A percentile compares a stretch with the other conserved stretches of the same genome.
Evolutionary conservation across 2,113 vertebrate species (phyloP).

Genomic region (Serilophus lunatus): DNA sequence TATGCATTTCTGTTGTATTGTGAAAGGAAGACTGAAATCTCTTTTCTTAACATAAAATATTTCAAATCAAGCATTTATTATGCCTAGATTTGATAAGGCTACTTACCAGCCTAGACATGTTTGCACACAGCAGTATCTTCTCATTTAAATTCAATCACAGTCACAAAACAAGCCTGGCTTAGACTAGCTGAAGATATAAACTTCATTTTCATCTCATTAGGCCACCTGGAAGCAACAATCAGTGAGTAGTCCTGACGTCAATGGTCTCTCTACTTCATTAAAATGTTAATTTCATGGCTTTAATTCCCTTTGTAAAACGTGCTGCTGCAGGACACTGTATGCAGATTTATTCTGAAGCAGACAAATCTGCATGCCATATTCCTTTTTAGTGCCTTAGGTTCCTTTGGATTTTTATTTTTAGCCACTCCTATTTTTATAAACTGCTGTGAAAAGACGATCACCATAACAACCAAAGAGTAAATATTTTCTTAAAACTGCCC

Average conservation of each 20-base stretch:
- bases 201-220: constrained; percentile 81
- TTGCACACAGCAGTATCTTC: constrained; percentile 79
- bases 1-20: neutral
- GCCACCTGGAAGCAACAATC: constrained; percentile 78
- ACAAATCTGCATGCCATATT: constrained; percentile 60
- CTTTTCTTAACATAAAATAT: constrained; percentile 39
- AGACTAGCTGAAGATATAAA: constrained; percentile 76
- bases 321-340: constrained; percentile 66
- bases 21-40: neutral
- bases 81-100: constrained; percentile 60
- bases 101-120: constrained; percentile 74
- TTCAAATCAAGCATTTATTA: constrained; percentile 63
- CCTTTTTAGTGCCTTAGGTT: constrained; percentile 66
- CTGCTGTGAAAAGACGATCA: constrained; percentile 56
- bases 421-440: constrained; percentile 55
- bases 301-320: constrained; percentile 75
- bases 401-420: constrained; percentile 64
- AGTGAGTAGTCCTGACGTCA: constrained; percentile 73
- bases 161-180: constrained; percentile 73
- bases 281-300: constrained; percentile 80
- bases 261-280: constrained; percentile 78
- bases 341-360: constrained; percentile 69
- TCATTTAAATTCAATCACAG: constrained; percentile 80
- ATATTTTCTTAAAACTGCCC: constrained; percentile 58
- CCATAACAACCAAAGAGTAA: constrained; percentile 61